Evolutionary conservation across 1,140 invertebrate species (phyloP), one percentile per base, ranked within the genome.

Genomic region (Hylyphantes graminicola): DNA sequence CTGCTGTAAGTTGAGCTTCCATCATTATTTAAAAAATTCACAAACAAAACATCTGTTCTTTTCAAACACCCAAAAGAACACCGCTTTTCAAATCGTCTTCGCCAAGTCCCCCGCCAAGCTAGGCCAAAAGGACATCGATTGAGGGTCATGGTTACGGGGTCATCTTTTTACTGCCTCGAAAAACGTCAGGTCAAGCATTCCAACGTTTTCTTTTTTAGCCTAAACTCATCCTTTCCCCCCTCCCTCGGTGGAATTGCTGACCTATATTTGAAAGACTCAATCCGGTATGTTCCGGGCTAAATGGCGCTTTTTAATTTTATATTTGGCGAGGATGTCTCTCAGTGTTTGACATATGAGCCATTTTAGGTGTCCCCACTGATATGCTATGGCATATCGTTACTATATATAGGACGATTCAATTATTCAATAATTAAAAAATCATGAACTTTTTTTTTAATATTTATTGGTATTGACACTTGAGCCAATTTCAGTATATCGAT

Each of bases 41-140:
- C 35, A 35, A 35, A 35, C 35, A 35, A 35, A 35, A 35, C n/a
- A 35, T 1, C 35, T 35, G 35, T 35, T 35, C 35, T 61, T 61
- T 61, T 2, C 57, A 3, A 61, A 15, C 12, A 61, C 48, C 10
- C 50, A 54, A 67, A 78, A 50, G 55, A 54, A 19, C 21, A 80
- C 48, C 35, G 35, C 35, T 35, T 1, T 35, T 35, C 1, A 35
- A 35, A 2, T 35, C 35, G 35, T 35, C 55, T 81, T 59, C 73
- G 55, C 55, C 2, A 81, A 68, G n/a, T 81, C 74, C 48, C 48
- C 35, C 35, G 35, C 48, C 9, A 70, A 64, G 54, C 54, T 59
- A 55, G 80, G 80, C 70, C 80, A 83, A 83, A 83, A 83, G 80
- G 80, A 83, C 80, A 83, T 21, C 75, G 70, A 83, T 83, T 83